A percentile compares a stretch with the other conserved stretches of the same genome.
phyloP scores from a whole-genome alignment of 37 sponge, comb jelly and placozoan genomes.

The Theonella swinhoei region DNA sequence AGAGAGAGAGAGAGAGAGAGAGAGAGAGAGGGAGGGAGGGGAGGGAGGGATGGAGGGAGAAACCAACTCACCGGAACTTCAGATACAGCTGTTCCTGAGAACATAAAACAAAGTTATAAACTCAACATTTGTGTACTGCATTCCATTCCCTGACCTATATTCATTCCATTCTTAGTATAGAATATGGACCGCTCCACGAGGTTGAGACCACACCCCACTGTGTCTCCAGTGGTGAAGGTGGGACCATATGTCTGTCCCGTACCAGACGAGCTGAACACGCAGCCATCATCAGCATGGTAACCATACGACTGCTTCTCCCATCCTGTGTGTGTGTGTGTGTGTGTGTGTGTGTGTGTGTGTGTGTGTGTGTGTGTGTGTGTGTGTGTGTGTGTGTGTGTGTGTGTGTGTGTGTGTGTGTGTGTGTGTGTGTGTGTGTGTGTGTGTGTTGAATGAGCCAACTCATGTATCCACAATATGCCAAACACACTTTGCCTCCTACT shows the following conservation, averaged over 20 bases:
- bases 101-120: neutral
- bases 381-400: slow-evolving; percentile 6
- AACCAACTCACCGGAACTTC: slow-evolving; percentile 58
- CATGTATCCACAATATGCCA: too few species aligned
- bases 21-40: neutral
- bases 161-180: slow-evolving; percentile 98
- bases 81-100: slow-evolving; percentile 43
- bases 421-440: too few species aligned
- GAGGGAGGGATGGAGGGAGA: neutral
- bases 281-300: slow-evolving; percentile 99
- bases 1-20: neutral
- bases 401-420: slow-evolving; percentile 6
- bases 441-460: too few species aligned
- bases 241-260: slow-evolving; percentile 96
- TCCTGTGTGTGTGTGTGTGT: slow-evolving; percentile 35
- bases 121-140: neutral
- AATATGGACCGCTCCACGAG: slow-evolving; percentile 88
- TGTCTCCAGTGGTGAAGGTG: slow-evolving; percentile 95
- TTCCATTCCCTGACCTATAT: slow-evolving; percentile 62
- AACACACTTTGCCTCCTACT: too few species aligned
- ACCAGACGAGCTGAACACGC: slow-evolving; percentile 83
- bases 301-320: slow-evolving; percentile 99
- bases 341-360: neutral
- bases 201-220: slow-evolving; percentile 98
- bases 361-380: slow-evolving; percentile 2